Conservation (phyloP, 2,113 vertebrate genomes). For the Euleptes europaea region DNA sequence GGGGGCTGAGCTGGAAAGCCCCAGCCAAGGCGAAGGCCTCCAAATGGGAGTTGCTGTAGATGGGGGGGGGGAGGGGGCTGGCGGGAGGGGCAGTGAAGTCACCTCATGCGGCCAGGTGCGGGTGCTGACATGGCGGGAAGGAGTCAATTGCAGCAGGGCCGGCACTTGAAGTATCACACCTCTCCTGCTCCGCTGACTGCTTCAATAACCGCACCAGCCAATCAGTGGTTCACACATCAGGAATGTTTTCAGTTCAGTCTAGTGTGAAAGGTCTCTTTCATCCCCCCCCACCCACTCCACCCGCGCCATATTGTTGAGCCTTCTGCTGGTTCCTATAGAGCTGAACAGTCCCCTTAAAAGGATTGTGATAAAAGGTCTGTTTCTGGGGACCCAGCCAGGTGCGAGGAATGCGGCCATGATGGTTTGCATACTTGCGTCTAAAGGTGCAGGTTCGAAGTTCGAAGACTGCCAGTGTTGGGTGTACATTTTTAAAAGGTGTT, state of each 20-base stretch:
- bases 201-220: neutral
- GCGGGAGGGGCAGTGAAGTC: constrained; percentile 2
- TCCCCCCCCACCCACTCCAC: neutral
- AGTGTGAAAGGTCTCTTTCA: constrained; percentile 42
- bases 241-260: constrained; percentile 3
- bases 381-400: neutral
- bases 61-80: neutral
- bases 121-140: neutral
- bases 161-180: neutral
- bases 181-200: too few species aligned
- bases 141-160: neutral
- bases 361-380: neutral
- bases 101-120: neutral
- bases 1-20: constrained; percentile 23
- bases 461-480: neutral
- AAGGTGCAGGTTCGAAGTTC: neutral
- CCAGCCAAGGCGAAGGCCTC: neutral
- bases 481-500: neutral
- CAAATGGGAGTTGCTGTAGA: neutral
- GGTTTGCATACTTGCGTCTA: neutral
- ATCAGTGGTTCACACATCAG: neutral
- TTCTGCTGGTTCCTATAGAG: neutral
- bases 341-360: neutral
- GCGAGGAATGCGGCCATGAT: too few species aligned
- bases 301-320: constrained; percentile 1